A percentile compares a stretch with the other conserved stretches of the same genome.
phyloP scores from a whole-genome alignment of 1,140 invertebrate genomes.

The Teleogryllus occipitalis region DNA sequence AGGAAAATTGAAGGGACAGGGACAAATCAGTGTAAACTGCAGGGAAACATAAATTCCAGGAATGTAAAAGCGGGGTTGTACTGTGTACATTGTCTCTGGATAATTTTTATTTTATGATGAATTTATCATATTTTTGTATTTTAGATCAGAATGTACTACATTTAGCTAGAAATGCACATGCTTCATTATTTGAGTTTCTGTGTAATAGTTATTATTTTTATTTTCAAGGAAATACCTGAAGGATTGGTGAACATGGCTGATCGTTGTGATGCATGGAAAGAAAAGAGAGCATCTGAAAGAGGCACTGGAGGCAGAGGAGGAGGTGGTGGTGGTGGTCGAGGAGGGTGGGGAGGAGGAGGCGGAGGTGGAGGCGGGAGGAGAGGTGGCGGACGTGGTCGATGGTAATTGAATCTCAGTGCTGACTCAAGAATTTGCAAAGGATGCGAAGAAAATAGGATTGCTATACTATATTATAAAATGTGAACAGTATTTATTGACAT shows the following conservation, averaged over 20 bases:
- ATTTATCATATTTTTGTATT: background rate
- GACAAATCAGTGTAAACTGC: too few species aligned
- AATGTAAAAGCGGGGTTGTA: too few species aligned
- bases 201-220: constrained; percentile 16
- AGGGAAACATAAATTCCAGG: too few species aligned
- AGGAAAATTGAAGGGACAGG: background rate
- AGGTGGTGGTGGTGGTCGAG: constrained; percentile 30
- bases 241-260: constrained; percentile 61
- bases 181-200: background rate
- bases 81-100: background rate
- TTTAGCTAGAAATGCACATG: constrained; percentile 8
- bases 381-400: too few species aligned
- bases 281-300: constrained; percentile 42
- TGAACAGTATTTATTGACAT: too few species aligned
- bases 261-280: constrained; percentile 53
- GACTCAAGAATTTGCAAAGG: too few species aligned
- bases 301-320: constrained; percentile 33
- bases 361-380: constrained; percentile 26
- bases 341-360: constrained; percentile 32
- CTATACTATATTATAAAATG: too few species aligned
- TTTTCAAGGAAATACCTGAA: constrained; percentile 52
- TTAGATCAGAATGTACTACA: background rate
- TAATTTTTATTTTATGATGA: background rate
- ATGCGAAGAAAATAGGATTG: too few species aligned
- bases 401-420: too few species aligned